These are phyloP conservation scores for Squalus acanthias DNA, from an alignment of 2,797 vertebrate genomes.

Conservation along the genomic window DNA sequence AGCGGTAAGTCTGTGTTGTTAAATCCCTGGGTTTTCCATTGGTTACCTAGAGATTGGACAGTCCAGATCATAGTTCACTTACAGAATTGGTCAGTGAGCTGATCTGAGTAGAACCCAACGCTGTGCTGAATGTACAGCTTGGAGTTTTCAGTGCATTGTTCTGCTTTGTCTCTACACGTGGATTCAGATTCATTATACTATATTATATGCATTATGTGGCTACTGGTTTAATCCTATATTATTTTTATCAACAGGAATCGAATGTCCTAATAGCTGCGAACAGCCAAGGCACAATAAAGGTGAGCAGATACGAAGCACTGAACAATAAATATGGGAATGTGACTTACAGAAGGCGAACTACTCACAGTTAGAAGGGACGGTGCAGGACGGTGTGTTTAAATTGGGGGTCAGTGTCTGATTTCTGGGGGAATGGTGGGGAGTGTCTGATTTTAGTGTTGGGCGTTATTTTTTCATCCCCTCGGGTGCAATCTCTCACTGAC, in stretches of 20 bases:
- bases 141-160: neutral
- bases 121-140: neutral
- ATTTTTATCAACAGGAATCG: slow-evolving; percentile 75
- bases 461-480: neutral
- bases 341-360: neutral
- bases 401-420: neutral
- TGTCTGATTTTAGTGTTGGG: neutral
- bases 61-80: neutral
- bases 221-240: slow-evolving; percentile 42
- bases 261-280: slow-evolving; percentile 98
- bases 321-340: neutral
- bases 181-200: neutral
- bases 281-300: slow-evolving; percentile 99
- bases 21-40: neutral
- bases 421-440: neutral
- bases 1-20: neutral
- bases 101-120: neutral
- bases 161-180: neutral
- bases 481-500: neutral
- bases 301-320: slow-evolving; percentile 51
- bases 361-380: neutral
- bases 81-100: neutral
- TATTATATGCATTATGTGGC: neutral
- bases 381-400: too few species aligned
- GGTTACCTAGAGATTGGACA: neutral